phyloP scores from a whole-genome alignment of 2,113 vertebrate genomes.

The Empidonax alnorum region DNA sequence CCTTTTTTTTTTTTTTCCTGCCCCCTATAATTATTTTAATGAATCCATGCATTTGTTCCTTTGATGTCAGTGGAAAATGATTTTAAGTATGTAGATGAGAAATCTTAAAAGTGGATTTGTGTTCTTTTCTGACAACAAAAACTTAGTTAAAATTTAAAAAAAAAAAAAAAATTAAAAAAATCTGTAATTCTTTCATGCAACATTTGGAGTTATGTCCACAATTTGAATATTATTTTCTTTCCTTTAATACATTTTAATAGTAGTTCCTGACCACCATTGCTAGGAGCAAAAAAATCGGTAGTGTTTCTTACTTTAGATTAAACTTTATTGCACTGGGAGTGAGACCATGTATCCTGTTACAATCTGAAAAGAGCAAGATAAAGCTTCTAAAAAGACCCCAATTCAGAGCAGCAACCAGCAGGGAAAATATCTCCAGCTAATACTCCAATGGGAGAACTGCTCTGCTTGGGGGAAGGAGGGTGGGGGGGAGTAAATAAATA shows the following conservation, averaged over 20 bases:
- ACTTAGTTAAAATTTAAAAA: neutral
- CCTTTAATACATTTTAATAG: slow-evolving; percentile 14
- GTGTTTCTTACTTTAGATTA: slow-evolving; percentile 13
- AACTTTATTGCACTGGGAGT: neutral
- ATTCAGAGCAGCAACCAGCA: neutral
- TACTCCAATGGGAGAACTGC: neutral
- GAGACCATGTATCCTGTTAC: neutral
- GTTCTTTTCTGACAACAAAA: slow-evolving; percentile 5
- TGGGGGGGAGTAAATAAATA: neutral
- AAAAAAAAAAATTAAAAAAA: neutral
- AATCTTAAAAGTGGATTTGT: slow-evolving; percentile 53
- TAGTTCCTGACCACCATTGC: neutral
- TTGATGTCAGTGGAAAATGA: slow-evolving; percentile 42
- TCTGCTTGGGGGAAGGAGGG: neutral
- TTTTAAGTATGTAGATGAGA: slow-evolving; percentile 60
- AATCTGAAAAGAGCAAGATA: slow-evolving; percentile 38
- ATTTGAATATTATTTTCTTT: slow-evolving; percentile 28
- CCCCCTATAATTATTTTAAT: slow-evolving; percentile 46
- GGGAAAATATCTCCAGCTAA: neutral
- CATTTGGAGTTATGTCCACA: neutral
- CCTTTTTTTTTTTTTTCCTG: neutral
- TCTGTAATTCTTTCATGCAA: neutral
- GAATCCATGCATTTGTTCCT: slow-evolving; percentile 37
- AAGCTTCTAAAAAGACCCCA: slow-evolving; percentile 28
- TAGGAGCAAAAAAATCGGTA: neutral